A percentile compares a stretch with the other conserved stretches of the same genome.
These are phyloP conservation scores for Platycnemis pennipes DNA, from an alignment of 2,888 invertebrate species.

Conservation along the genomic window DNA sequence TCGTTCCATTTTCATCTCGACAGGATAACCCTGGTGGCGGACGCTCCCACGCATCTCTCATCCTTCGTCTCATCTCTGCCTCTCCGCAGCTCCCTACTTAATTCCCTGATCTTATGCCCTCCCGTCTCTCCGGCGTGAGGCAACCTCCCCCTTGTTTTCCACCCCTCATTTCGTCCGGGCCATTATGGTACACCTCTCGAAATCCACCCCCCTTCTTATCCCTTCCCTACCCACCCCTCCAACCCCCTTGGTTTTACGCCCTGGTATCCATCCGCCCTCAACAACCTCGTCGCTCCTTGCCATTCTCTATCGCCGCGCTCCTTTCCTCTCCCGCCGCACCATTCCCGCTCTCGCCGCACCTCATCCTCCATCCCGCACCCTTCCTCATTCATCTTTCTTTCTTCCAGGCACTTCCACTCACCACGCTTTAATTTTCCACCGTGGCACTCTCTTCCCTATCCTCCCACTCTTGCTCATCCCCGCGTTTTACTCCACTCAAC, in stretches of 20 bases:
- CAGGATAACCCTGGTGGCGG: conserved; percentile 24
- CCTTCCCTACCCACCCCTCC: background rate
- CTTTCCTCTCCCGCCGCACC: background rate
- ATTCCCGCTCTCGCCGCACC: background rate
- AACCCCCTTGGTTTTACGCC: background rate
- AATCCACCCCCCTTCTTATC: background rate
- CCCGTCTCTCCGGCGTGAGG: background rate
- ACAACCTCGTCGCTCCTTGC: background rate
- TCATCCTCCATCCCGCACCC: background rate
- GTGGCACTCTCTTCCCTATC: conserved; percentile 4
- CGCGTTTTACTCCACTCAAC: background rate
- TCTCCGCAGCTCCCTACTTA: background rate
- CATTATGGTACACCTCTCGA: background rate
- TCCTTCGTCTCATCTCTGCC: background rate
- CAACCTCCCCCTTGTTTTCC: background rate
- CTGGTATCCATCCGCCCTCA: background rate
- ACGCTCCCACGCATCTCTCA: background rate
- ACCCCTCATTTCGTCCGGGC: background rate
- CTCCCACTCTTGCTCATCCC: background rate
- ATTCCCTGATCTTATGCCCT: conserved; percentile 25
- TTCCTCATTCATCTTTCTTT: background rate
- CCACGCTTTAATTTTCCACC: conserved; percentile 25
- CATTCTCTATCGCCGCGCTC: background rate
- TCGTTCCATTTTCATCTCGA: conserved; percentile 47
- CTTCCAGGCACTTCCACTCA: background rate